Base-by-base conservation (phyloP, 2,797 vertebrate genomes). In the Peromyscus eremicus region DNA sequence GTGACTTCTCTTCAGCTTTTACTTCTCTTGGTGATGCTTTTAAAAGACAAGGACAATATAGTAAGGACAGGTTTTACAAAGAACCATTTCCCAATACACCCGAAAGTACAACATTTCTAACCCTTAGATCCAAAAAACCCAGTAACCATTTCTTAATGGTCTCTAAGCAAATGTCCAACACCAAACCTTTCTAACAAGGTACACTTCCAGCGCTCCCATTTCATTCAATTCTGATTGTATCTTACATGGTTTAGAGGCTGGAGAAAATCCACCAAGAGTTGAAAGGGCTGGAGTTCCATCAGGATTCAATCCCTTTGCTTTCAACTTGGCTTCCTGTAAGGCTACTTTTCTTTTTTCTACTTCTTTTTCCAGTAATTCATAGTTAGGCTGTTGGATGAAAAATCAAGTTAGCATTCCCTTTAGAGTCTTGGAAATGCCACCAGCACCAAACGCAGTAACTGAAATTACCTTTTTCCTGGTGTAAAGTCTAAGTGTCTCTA, bases 211-310 rank as follows among this genome's bases (percentile, higher is more conserved):
- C 27, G 40, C 0, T 37, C n/a, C 21, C 46, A 96, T 17, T 0
- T 89, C 21, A 90, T 64, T 92, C 32, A 95, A 94, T 60, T 89
- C 19, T 84, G 73, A 94, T 79, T 80, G 14, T 85, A 66, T 97
- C 99, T 98, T 98, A 99, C 99, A 99, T 98, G 99, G 99, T 98
- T 99, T 99, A 88, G 99, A 99, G 9, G 99, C 99, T 62, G 99
- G 99, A 91, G 99, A 99, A 98, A 99, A 99, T 83, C 99, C 99
- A 29, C 99, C 99, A 55, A 99, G 97, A 0, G 98, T 99, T 82
- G 99, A 99, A 25, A 99, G 99, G 0, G 99, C 99, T n/a, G 99
- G 99, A 13, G 99, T 99, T 95, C 99, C 99, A 89, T 99, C 99
- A 0, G 99, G 99, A 97, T 99, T 99, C 97, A 99, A 98, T 32